Percentiles rank a stretch among this genome's conserved stretches.
phyloP scores from a whole-genome alignment of 1,140 invertebrate species.

The Bombus confusus region DNA sequence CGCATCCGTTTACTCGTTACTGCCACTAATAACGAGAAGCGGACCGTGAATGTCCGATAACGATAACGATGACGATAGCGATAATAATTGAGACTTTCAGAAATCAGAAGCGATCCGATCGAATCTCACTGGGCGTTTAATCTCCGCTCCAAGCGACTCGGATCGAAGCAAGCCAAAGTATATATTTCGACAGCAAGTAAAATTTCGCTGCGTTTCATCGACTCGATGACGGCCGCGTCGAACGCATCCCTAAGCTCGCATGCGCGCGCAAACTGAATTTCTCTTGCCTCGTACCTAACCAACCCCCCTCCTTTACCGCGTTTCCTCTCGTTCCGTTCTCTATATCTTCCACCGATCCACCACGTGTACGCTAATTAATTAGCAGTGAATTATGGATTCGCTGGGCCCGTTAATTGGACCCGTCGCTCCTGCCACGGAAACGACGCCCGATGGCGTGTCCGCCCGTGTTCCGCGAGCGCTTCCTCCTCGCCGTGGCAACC shows the following conservation, averaged over 20 bases:
- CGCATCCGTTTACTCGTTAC: too few species aligned
- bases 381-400: constrained; percentile 75
- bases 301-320: not conserved
- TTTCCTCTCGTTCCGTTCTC: not conserved
- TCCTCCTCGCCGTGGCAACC: constrained; percentile 28
- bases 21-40: too few species aligned
- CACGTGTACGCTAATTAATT: constrained; percentile 71
- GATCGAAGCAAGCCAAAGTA: rapidly evolving
- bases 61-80: too few species aligned
- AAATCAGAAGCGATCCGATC: too few species aligned
- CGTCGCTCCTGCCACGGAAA: constrained; percentile 56
- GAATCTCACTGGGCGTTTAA: too few species aligned
- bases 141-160: rapidly evolving
- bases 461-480: constrained; percentile 22
- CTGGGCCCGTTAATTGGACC: constrained; percentile 71
- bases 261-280: not conserved
- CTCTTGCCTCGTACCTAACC: not conserved
- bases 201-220: too few species aligned
- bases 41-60: too few species aligned
- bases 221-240: rapidly evolving
- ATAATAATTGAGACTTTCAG: too few species aligned
- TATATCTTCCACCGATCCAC: constrained; percentile 10
- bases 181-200: too few species aligned
- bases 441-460: constrained; percentile 53
- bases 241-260: not conserved